Evolutionary conservation across 1,140 invertebrate genomes (phyloP), one percentile per base, ranked within the genome.

Genomic region (Eupeodes corollae): DNA sequence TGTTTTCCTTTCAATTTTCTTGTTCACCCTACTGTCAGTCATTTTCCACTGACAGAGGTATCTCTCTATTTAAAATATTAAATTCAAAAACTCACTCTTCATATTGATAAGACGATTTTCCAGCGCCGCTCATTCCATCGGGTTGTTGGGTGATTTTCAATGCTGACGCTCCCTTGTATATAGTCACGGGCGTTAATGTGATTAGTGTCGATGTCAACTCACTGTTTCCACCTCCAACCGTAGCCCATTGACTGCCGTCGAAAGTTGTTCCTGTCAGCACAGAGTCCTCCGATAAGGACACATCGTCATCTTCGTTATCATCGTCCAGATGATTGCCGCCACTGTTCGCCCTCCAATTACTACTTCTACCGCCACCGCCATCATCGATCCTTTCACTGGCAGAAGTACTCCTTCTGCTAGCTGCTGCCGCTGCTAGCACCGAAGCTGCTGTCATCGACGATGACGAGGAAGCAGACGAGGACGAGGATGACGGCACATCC

Each of bases 121-220:
- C 21, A 13, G 30, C 37, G 39, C 21, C 8, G 21, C 8, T 26
- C 21, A 26, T 26, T 26, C 21, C 21, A 26, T 26, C 21, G 3
- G 21, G 21, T 8, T 26, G 21, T 26, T 26, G 44, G 47, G 61
- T 50, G 46, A 61, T 52, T 54, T 67, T 67, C 31, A 67, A 51
- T 37, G 64, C 43, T 43, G 63, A 67, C 11, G 63, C 61, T n/a
- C 63, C 63, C 55, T 67, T 67, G 59, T 67, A 67, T 54, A 67
- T 63, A 41, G 63, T 67, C 56, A 62, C 63, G 45, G 63, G 63
- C 54, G 63, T 67, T 58, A 67, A 62, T 58, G 63, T 67, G 58
- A 67, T 67, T 64, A 67, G 62, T 59, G 63, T 62, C 43, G 53
- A 48, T 38, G 31, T 42, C 19, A 34, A 32, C 37, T 50, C 13